Conservation (phyloP, 2,888 invertebrate species). For the Troilus luridus region DNA sequence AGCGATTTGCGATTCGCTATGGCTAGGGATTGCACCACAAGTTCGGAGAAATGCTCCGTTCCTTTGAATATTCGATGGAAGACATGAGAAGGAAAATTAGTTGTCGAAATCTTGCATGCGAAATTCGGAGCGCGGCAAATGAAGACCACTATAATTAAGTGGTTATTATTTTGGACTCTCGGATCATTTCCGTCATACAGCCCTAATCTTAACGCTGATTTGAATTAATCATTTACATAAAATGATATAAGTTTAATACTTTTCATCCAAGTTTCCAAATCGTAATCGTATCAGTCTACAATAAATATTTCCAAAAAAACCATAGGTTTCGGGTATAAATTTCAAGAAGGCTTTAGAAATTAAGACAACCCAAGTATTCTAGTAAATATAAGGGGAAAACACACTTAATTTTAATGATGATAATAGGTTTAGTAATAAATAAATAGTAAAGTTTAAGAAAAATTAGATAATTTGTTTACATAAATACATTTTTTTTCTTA, state of each 20-base stretch:
- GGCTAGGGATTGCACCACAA: not conserved
- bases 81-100: not conserved
- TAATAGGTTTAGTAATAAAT: too few relatives aligned
- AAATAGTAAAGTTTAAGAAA: too few relatives aligned
- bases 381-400: too few relatives aligned
- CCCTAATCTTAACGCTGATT: not conserved
- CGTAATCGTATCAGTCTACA: too few relatives aligned
- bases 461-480: too few relatives aligned
- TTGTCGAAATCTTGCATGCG: not conserved
- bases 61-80: constrained; percentile 1
- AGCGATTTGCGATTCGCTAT: constrained; percentile 11
- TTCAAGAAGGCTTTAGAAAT: too few relatives aligned
- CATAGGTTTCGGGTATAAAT: too few relatives aligned
- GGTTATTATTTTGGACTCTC: not conserved
- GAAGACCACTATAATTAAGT: not conserved
- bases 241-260: not conserved
- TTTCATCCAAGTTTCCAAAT: too few relatives aligned
- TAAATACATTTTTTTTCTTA: too few relatives aligned
- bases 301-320: too few relatives aligned
- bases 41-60: not conserved
- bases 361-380: too few relatives aligned
- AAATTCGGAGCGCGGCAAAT: not conserved
- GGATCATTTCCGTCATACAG: not conserved
- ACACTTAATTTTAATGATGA: too few relatives aligned
- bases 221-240: not conserved